Conservation (phyloP, 2,113 vertebrate genomes). For the Myodes glareolus region DNA sequence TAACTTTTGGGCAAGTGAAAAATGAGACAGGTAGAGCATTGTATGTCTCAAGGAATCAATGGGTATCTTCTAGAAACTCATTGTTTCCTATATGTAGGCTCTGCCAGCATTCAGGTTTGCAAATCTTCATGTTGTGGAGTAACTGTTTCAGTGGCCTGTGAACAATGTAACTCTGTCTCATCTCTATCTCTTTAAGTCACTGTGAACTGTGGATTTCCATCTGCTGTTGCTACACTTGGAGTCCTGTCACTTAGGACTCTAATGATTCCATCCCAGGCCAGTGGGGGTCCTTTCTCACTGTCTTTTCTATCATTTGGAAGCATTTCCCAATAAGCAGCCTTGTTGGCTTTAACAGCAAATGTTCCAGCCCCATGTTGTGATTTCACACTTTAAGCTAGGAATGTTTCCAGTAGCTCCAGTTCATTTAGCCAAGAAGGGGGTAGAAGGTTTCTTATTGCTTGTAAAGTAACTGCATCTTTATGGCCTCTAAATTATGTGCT, state of each 20-base stretch:
- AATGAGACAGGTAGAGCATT: neutral
- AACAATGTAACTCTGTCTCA: neutral
- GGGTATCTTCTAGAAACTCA: neutral
- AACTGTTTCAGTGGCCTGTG: conserved; percentile 4
- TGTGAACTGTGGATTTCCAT: neutral
- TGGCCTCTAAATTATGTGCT: neutral
- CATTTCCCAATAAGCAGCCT: neutral
- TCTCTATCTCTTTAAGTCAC: neutral
- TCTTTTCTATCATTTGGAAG: neutral
- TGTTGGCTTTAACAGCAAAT: neutral
- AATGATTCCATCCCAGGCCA: neutral
- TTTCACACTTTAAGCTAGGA: conserved; percentile 2
- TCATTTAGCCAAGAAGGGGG: neutral
- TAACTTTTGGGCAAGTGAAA: conserved; percentile 14
- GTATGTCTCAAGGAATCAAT: neutral
- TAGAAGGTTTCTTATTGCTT: neutral
- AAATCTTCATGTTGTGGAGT: neutral
- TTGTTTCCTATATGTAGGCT: neutral
- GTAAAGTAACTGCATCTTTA: neutral
- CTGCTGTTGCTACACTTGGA: neutral
- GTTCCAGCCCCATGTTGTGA: neutral
- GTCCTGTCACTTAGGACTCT: neutral
- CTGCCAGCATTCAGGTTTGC: neutral
- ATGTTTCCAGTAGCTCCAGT: neutral
- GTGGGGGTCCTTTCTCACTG: neutral